These are phyloP conservation scores for Cottoperca gobio DNA, from an alignment of 2,797 vertebrate species.

Conservation along the genomic window DNA sequence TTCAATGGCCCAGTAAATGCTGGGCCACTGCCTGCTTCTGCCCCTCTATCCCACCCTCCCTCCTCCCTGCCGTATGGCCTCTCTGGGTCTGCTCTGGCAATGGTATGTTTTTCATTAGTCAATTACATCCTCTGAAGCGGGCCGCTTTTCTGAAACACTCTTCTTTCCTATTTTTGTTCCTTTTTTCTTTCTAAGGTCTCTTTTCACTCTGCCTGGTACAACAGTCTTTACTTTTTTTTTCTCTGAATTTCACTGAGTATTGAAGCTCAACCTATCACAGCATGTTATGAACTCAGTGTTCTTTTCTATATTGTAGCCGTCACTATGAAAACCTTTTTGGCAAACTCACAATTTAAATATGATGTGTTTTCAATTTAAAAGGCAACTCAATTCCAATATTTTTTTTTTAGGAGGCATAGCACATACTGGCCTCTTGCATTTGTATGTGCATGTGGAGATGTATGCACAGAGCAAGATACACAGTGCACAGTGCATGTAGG, in stretches of 20 bases:
- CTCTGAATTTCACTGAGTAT: conserved; percentile 18
- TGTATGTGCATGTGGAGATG: conserved; percentile 32
- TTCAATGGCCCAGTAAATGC: conserved; percentile 46
- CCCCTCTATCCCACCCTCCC: conserved; percentile 13
- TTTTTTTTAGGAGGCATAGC: conserved; percentile 7
- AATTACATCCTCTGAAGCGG: conserved; percentile 47
- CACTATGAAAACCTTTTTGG: conserved; percentile 22
- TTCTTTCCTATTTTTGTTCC: conserved; percentile 29
- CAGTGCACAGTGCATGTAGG: conserved; percentile 35
- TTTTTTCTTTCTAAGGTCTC: conserved; percentile 3
- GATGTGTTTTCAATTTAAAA: conserved; percentile 48
- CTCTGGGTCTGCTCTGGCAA: conserved; percentile 23
- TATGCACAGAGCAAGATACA: conserved; percentile 42
- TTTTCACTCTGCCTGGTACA: conserved; percentile 2
- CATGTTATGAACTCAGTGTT: conserved; percentile 9
- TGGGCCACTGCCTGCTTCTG: conserved; percentile 20
- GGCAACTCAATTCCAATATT: conserved; percentile 33
- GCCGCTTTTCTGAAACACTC: conserved; percentile 31
- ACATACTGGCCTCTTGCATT: conserved; percentile 10
- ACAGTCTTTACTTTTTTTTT: conserved; percentile 10
- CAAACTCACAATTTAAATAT: conserved; percentile 24
- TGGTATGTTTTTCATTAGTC: conserved; percentile 58
- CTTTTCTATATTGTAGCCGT: conserved; percentile 2
- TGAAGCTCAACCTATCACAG: conserved; percentile 9
- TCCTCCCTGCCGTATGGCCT: conserved; percentile 17